These are phyloP conservation scores for Amazona finschi DNA, from an alignment of 2,797 vertebrate species.

Conservation along the genomic window DNA sequence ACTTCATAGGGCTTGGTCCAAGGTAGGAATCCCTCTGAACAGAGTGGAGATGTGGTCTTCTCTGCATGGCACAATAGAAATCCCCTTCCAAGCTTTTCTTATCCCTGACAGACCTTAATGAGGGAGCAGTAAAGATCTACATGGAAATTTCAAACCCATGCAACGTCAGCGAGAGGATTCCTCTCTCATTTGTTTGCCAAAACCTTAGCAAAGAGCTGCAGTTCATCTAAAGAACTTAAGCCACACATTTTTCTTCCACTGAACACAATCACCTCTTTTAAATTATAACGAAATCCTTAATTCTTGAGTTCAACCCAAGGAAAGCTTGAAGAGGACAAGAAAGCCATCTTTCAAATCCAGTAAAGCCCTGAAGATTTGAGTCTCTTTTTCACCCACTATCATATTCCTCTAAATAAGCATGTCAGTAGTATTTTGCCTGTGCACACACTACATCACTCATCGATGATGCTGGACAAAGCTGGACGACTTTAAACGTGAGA, in stretches of 20 bases:
- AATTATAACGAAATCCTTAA: slow-evolving; percentile 1
- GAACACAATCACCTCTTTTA: neutral
- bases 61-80: neutral
- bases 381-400: neutral
- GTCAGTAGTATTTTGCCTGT: neutral
- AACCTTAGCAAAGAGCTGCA: neutral
- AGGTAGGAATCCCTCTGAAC: neutral
- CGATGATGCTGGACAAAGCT: neutral
- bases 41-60: neutral
- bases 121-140: neutral
- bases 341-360: neutral
- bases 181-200: neutral
- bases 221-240: neutral
- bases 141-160: neutral
- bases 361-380: neutral
- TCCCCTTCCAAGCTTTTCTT: neutral
- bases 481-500: neutral
- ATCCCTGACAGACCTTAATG: neutral
- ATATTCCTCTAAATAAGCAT: neutral
- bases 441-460: neutral
- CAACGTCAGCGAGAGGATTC: neutral
- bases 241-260: neutral
- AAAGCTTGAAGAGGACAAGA: neutral
- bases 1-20: neutral
- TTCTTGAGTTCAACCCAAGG: neutral